Percentiles rank a stretch among this genome's conserved stretches.
phyloP scores from a whole-genome alignment of 1,140 invertebrate genomes.

The Lineus longissimus region DNA sequence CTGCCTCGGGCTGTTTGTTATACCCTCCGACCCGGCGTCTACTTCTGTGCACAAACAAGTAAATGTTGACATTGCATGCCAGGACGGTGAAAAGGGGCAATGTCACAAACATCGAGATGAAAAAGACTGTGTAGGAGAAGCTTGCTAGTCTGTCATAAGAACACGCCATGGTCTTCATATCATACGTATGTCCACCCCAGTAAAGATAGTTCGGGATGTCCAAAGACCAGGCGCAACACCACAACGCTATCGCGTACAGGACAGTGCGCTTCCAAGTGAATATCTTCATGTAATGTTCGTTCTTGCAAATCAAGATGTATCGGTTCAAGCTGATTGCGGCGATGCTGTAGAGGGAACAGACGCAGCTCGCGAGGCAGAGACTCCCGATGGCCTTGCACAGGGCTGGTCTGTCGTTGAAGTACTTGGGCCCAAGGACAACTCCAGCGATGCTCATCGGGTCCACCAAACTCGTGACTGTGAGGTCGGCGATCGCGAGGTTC shows the following conservation, averaged over 20 bases:
- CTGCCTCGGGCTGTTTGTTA: constrained; percentile 8
- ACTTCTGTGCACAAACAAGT: constrained; percentile 21
- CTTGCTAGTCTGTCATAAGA: constrained; percentile 40
- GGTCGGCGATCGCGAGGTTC: constrained; percentile 28
- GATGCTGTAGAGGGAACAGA: constrained; percentile 35
- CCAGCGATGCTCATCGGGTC: constrained; percentile 27
- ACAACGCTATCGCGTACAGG: constrained; percentile 22
- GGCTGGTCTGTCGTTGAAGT: constrained; percentile 29
- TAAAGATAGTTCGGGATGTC: constrained; percentile 27
- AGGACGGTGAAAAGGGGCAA: constrained; percentile 30
- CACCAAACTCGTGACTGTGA: constrained; percentile 24
- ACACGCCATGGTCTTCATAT: constrained; percentile 36
- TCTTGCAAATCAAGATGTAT: constrained; percentile 38
- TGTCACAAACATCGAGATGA: constrained; percentile 31
- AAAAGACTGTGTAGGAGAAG: constrained; percentile 34
- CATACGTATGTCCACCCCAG: constrained; percentile 38
- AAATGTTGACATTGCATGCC: constrained; percentile 35
- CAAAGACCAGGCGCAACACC: constrained; percentile 28
- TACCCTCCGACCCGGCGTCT: constrained; percentile 8
- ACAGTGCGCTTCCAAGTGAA: constrained; percentile 30
- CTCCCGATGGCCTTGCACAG: constrained; percentile 36
- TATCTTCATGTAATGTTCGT: constrained; percentile 27
- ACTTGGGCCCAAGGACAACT: constrained; percentile 24
- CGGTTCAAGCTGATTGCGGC: constrained; percentile 35
- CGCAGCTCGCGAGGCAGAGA: constrained; percentile 35